These are phyloP conservation scores for Ceuthmochares aereus DNA, from an alignment of 2,113 vertebrate genomes.

Conservation along the genomic window DNA sequence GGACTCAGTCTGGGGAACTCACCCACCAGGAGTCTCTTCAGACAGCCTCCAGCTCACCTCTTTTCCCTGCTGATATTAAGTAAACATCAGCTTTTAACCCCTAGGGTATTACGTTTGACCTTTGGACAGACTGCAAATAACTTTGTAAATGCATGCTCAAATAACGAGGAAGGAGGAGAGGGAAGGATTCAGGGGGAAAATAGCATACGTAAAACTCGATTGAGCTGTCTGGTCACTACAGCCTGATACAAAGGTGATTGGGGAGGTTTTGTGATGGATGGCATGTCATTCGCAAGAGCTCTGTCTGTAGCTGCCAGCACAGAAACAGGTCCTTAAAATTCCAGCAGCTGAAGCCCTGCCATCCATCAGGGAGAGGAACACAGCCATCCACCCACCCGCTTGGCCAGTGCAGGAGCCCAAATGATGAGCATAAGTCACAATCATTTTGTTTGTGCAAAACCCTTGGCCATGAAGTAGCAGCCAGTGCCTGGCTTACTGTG, in stretches of 20 bases:
- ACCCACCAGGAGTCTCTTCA: accelerated
- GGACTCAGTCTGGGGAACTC: not conserved
- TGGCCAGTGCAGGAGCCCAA: constrained; percentile 46
- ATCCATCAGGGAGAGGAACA: constrained; percentile 60
- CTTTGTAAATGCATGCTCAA: not conserved
- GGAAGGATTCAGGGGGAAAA: not conserved
- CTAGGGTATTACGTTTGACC: not conserved
- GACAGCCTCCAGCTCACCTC: not conserved
- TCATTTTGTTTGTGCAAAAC: constrained; percentile 61
- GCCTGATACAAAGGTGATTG: not conserved
- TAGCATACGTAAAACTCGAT: not conserved
- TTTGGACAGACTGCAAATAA: not conserved
- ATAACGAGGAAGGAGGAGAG: not conserved
- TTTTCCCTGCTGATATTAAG: not conserved
- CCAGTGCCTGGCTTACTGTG: not conserved
- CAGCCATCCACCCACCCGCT: constrained; percentile 45
- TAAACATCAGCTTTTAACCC: not conserved
- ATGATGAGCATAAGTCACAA: constrained; percentile 63
- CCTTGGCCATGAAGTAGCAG: constrained; percentile 22
- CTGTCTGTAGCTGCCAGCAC: constrained; percentile 31
- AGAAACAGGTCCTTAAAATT: constrained; percentile 62
- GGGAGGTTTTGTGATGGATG: constrained; percentile 33
- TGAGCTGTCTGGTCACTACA: not conserved
- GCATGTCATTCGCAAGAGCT: constrained; percentile 20
- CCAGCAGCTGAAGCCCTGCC: constrained; percentile 58